Base-by-base conservation (phyloP, 2,797 vertebrate species). In the Masticophis lateralis region DNA sequence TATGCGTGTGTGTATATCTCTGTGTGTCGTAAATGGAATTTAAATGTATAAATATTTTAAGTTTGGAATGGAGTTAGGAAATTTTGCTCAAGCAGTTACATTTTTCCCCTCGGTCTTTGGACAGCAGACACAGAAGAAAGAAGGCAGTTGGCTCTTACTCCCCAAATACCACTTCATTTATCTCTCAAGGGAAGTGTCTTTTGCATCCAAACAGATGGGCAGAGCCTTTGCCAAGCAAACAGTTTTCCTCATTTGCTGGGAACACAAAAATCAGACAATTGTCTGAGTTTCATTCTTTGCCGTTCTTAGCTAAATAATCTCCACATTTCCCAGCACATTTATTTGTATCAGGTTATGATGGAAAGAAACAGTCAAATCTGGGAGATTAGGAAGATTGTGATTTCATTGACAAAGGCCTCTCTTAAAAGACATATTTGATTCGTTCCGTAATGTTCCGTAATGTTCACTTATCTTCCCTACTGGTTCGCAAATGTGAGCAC, bases 211-310 rank as follows among this genome's bases (percentile, higher is more conserved):
- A 94, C 95, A 97, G 87, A 96, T 96, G 96, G 96, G 96, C 97
- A 95, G 94, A 95, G 63, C 28, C 86, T 56, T 94, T 96, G 94
- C 94, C 97, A 97, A 96, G 94, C 95, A 93, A 96, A 90, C 93
- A 91, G 95, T 96, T 97, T 97, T 97, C 93, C 94, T 97, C 95
- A 95, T 97, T 96, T 96, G 55, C 0, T 91, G 86, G 92, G 95
- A 97, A 91, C 20, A 94, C 93, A 94, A 92, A 96, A 97, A 94
- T 59, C 61, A 95, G 90, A 53, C 91, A 92, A 93, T 86, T 90
- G n/a, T 89, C 51, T 89, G 43, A 13, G 0, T 79, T n/a, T 93
- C 7, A 25, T 93, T 32, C n/a, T 11, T 91, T 11, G 10, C 32
- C n/a, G 63, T 56, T 83, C 74, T 83, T 10, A 83, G 86, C 53